Evolutionary conservation across 2,888 invertebrate species (phyloP).

Genomic region (Metellina segmentata): DNA sequence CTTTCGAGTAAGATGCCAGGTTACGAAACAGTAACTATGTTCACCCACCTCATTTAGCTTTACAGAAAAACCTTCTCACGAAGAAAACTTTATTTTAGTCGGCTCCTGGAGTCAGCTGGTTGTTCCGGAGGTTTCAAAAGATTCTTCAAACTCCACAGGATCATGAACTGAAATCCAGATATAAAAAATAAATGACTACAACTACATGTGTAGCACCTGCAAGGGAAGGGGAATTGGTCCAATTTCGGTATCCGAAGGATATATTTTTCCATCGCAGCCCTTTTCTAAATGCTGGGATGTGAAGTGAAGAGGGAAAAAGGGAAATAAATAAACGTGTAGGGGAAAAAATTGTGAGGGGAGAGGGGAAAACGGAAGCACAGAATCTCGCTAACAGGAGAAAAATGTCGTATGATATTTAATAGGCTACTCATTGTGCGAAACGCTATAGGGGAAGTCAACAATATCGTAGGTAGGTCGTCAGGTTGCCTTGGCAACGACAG

Average conservation of each 20-base stretch:
- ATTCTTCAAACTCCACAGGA: neutral
- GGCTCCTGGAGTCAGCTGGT: neutral
- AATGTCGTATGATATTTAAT: constrained; percentile 72
- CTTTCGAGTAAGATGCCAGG: too few species aligned
- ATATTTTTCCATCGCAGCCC: neutral
- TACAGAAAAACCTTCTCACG: too few species aligned
- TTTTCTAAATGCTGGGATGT: neutral
- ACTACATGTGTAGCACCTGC: neutral
- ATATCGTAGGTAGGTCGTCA: constrained; percentile 65
- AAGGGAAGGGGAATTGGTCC: neutral
- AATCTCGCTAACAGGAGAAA: constrained; percentile 64
- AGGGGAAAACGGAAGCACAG: constrained; percentile 1
- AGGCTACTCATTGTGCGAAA: constrained; percentile 71
- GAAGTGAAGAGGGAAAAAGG: constrained; percentile 7
- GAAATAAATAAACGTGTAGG: neutral
- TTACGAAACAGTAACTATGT: too few species aligned
- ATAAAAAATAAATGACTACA: neutral
- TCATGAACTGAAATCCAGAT: neutral
- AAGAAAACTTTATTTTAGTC: too few species aligned
- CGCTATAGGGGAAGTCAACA: constrained; percentile 75
- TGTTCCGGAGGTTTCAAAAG: neutral
- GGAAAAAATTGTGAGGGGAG: neutral
- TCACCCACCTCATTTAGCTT: too few species aligned
- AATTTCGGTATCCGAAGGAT: neutral
- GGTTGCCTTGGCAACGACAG: constrained; percentile 65